These are phyloP conservation scores for Porites cylindrica DNA, from an alignment of 92 coral and sea anemone species.

Conservation along the genomic window DNA sequence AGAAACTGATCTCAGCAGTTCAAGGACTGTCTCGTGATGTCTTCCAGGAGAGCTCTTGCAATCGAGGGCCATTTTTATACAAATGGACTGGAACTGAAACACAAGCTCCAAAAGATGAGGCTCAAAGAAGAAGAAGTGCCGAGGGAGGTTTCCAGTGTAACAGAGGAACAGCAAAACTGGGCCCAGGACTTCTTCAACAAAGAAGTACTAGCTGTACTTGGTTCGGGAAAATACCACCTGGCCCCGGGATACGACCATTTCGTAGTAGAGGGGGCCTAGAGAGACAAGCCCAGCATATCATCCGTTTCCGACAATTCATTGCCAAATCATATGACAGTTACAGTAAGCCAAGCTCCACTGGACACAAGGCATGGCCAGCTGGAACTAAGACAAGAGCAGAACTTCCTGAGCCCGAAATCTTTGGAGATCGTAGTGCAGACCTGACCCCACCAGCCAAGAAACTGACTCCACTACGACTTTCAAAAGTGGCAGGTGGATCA, in stretches of 20 bases:
- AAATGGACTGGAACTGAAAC: slow-evolving; percentile 65
- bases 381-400: slow-evolving; percentile 52
- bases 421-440: slow-evolving; percentile 26
- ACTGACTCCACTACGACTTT: slow-evolving; percentile 50
- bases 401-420: slow-evolving; percentile 73
- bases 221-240: slow-evolving; percentile 66
- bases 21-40: slow-evolving; percentile 58
- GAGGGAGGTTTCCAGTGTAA: slow-evolving; percentile 42
- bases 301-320: slow-evolving; percentile 37
- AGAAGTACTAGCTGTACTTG: slow-evolving; percentile 53
- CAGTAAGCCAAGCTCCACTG: slow-evolving; percentile 68
- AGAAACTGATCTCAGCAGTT: slow-evolving; percentile 51
- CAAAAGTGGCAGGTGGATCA: slow-evolving; percentile 38
- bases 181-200: slow-evolving; percentile 38
- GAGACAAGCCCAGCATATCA: slow-evolving; percentile 66
- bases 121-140: slow-evolving; percentile 57
- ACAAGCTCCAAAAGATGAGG: slow-evolving; percentile 62
- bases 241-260: not conserved
- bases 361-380: slow-evolving; percentile 53
- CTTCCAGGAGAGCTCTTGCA: slow-evolving; percentile 42
- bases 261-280: slow-evolving; percentile 68
- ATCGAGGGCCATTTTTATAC: slow-evolving; percentile 64
- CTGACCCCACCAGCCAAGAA: slow-evolving; percentile 8
- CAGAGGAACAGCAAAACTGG: slow-evolving; percentile 16
- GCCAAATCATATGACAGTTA: slow-evolving; percentile 66